A percentile compares a stretch with the other conserved stretches of the same genome.
These are phyloP conservation scores for Varanus komodoensis DNA, from an alignment of 2,113 vertebrate species.

Conservation along the genomic window DNA sequence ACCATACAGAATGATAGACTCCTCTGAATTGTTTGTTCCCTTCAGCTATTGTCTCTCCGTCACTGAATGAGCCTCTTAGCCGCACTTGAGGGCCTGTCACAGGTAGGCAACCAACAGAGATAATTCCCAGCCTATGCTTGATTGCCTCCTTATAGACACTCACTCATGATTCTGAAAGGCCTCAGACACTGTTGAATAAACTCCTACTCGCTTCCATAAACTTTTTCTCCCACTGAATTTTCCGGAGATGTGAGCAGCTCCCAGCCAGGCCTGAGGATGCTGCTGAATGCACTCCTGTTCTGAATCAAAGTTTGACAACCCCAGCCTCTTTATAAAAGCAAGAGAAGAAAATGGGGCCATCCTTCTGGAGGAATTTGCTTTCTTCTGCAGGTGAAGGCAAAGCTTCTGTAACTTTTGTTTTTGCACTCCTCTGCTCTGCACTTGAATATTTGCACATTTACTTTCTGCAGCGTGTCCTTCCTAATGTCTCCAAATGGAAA, in stretches of 20 bases:
- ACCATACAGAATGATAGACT: constrained; percentile 98
- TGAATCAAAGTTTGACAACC: constrained; percentile 86
- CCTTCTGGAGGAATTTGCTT: constrained; percentile 65
- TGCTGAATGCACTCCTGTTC: constrained; percentile 88
- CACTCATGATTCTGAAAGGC: constrained; percentile 92
- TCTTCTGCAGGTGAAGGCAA: constrained; percentile 79
- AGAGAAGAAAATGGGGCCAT: constrained; percentile 70
- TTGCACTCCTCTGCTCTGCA: not conserved
- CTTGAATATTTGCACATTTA: constrained; percentile 49
- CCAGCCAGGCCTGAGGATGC: constrained; percentile 84
- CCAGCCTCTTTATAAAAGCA: constrained; percentile 75
- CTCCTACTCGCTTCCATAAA: constrained; percentile 97
- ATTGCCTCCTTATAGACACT: constrained; percentile 93
- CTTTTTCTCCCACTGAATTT: constrained; percentile 93
- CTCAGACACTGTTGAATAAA: constrained; percentile 97
- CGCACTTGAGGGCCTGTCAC: constrained; percentile 94
- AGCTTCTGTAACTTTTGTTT: constrained; percentile 19
- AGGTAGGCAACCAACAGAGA: constrained; percentile 96
- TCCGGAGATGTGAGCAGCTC: constrained; percentile 94
- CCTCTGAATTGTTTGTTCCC: constrained; percentile 94
- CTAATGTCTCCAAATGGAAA: constrained; percentile 11
- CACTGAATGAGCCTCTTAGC: constrained; percentile 92
- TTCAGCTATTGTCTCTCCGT: constrained; percentile 86
- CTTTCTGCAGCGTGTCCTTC: constrained; percentile 38
- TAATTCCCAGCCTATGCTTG: constrained; percentile 94